phyloP scores from a whole-genome alignment of 2,113 vertebrate genomes.

The Colaptes auratus region DNA sequence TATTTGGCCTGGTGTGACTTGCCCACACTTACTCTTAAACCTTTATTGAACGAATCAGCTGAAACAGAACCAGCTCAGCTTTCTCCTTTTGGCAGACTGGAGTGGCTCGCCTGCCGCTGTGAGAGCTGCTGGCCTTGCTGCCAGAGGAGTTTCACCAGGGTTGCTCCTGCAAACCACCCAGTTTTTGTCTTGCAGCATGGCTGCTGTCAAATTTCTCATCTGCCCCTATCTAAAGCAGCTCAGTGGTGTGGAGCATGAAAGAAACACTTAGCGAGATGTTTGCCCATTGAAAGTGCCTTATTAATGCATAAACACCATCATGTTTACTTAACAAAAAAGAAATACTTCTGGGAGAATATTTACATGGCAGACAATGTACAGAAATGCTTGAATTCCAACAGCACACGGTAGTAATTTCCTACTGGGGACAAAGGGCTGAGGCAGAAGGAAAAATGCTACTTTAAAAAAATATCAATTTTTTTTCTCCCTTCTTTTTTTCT shows the following conservation, averaged over 20 bases:
- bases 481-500: neutral
- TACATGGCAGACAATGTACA: neutral
- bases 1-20: slow-evolving; percentile 76
- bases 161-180: slow-evolving; percentile 14
- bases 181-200: neutral
- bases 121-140: slow-evolving; percentile 55
- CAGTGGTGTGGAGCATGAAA: neutral
- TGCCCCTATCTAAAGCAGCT: slow-evolving; percentile 14
- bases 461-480: neutral
- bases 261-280: slow-evolving; percentile 6
- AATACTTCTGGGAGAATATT: neutral
- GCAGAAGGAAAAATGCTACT: neutral
- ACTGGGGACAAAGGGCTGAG: neutral
- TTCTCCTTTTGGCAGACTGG: slow-evolving; percentile 70
- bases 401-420: neutral
- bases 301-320: neutral
- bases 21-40: slow-evolving; percentile 73
- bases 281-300: neutral
- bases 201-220: slow-evolving; percentile 61
- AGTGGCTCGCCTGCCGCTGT: slow-evolving; percentile 64
- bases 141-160: slow-evolving; percentile 46
- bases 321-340: neutral
- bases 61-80: slow-evolving; percentile 72
- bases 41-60: slow-evolving; percentile 74
- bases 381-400: neutral